These are phyloP conservation scores for Drosophila miranda DNA, from an alignment of 1,140 invertebrate genomes.

Conservation along the genomic window DNA sequence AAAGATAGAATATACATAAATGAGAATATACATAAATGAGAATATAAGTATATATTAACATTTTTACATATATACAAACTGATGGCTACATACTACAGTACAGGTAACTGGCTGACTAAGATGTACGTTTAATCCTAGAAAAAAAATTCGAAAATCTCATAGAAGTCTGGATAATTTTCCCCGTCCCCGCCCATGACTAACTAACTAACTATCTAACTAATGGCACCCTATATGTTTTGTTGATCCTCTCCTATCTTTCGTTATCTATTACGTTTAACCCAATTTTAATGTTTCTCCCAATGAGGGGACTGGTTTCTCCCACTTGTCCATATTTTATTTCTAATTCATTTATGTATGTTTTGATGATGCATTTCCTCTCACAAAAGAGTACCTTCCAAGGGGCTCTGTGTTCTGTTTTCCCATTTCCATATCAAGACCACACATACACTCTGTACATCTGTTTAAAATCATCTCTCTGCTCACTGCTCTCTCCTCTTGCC, in stretches of 20 bases:
- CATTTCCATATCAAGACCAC: no score
- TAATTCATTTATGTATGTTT: neutral
- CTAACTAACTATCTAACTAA: slow-evolving; percentile 44
- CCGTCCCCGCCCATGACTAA: slow-evolving; percentile 17
- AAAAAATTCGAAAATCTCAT: slow-evolving; percentile 76
- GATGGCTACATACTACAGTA: slow-evolving; percentile 57
- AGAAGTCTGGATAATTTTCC: slow-evolving; percentile 20
- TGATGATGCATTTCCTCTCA: neutral
- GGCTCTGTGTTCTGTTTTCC: slow-evolving; percentile 1
- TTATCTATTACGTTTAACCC: no score
- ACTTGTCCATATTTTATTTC: no score
- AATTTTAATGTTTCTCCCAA: no score
- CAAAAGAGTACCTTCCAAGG: neutral
- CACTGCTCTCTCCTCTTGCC: no score
- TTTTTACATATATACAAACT: slow-evolving; percentile 60
- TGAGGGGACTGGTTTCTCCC: no score
- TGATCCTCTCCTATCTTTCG: neutral
- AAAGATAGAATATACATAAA: no score
- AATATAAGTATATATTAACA: slow-evolving; percentile 45
- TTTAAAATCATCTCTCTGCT: no score
- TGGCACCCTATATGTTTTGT: slow-evolving; percentile 38
- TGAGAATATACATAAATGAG: slow-evolving; percentile 1
- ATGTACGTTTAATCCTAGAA: slow-evolving; percentile 16
- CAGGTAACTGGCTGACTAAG: slow-evolving; percentile 59
- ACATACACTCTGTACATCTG: no score